Conservation (phyloP, 2,797 vertebrate genomes). For the Poeciliopsis paucimaculata region DNA sequence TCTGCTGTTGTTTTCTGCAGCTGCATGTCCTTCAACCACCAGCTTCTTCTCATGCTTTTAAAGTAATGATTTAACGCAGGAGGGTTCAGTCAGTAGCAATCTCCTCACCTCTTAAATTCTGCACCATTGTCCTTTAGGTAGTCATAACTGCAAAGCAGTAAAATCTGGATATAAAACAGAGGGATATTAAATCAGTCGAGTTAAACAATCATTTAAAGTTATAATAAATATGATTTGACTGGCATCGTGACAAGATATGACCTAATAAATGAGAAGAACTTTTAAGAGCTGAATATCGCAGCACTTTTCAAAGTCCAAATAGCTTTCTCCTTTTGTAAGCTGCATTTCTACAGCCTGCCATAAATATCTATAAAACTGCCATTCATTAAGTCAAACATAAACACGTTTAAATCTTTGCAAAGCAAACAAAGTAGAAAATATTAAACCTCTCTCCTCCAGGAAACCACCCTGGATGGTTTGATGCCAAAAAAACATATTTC, state of each 20-base stretch:
- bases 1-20: neutral
- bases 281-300: constrained; percentile 12
- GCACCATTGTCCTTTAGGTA: constrained; percentile 9
- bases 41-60: neutral
- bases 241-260: constrained; percentile 5
- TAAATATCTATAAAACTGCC: neutral
- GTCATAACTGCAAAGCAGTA: constrained; percentile 16
- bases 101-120: neutral
- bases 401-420: neutral
- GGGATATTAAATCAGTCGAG: constrained; percentile 6
- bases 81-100: neutral
- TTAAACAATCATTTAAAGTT: constrained; percentile 7
- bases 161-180: neutral
- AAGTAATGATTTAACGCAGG: constrained; percentile 3
- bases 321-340: constrained; percentile 15
- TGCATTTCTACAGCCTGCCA: neutral
- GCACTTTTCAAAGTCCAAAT: constrained; percentile 24
- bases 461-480: too few species aligned
- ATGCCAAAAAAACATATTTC: too few species aligned
- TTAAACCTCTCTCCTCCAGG: too few species aligned
- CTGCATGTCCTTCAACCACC: neutral
- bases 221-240: constrained; percentile 5
- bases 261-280: constrained; percentile 1
- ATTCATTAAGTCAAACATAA: constrained; percentile 8
- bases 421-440: neutral